Percentiles rank a stretch among this genome's conserved stretches.
Evolutionary conservation across 2,797 vertebrate species (phyloP).

Genomic region (Oophaga sylvatica): DNA sequence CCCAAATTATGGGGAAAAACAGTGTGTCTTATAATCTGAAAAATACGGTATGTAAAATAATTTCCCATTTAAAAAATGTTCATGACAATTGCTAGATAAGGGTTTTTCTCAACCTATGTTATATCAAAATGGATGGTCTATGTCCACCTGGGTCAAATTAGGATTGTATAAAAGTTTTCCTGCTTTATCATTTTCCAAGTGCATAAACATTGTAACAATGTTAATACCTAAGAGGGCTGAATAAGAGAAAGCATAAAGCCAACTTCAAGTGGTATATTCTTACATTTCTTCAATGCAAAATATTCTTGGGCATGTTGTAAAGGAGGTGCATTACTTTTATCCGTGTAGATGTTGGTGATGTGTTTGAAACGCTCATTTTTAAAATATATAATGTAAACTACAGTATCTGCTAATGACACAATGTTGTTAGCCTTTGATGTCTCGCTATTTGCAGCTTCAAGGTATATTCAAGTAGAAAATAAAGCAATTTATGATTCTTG

Average conservation of each 20-base stretch:
- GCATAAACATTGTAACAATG: background rate
- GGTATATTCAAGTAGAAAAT: constrained; percentile 26
- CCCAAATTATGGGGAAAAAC: no score
- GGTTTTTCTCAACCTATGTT: no score
- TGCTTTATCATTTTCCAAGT: background rate
- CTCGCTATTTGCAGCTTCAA: constrained; percentile 11
- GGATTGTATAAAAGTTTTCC: background rate
- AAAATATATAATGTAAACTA: constrained; percentile 2
- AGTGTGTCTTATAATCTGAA: no score
- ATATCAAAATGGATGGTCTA: background rate
- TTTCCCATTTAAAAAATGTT: no score
- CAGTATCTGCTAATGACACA: constrained; percentile 10
- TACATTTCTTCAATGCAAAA: background rate
- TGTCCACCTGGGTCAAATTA: background rate
- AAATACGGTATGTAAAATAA: no score
- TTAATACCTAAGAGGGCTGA: background rate
- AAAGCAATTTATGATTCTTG: constrained; percentile 7
- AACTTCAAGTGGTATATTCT: no score
- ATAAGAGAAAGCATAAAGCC: background rate
- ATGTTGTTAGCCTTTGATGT: constrained; percentile 39
- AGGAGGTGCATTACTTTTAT: constrained; percentile 9
- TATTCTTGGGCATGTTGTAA: background rate
- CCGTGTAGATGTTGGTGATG: background rate
- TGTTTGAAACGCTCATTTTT: constrained; percentile 1
- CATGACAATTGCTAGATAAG: no score